Base-by-base conservation (phyloP, 1,140 invertebrate genomes). In the Drosophila oshimai region DNA sequence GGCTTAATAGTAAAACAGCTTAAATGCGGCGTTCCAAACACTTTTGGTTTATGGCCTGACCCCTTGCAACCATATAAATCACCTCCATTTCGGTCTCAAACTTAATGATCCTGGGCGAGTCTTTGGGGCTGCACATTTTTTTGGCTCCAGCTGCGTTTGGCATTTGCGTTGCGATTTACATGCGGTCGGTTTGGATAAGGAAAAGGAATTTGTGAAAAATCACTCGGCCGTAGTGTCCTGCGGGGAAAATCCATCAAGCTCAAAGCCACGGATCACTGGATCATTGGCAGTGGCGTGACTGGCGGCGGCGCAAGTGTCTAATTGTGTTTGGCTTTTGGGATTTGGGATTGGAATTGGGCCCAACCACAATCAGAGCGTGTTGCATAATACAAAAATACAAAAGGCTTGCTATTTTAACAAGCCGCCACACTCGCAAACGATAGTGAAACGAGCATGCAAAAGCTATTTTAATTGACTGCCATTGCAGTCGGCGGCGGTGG, bases 281-380 rank as follows among this genome's bases (percentile, higher is more conserved):
- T 76, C 64, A 71, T 60, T 67, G 45, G 49, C 37, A 42, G 31
- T 76, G 73, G 67, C 77, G 55, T 80, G 77, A 71, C 72, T 81
- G 73, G 42, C 74, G 73, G 42, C 74, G 86, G 74, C 60, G 75
- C 80, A 86, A 86, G 80, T 84, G 79, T 74, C 79, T 86, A 84
- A 84, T 86, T 84, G 74, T 86, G 34, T 79, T 84, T 74, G 34
- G 51, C 36, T 61, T 68, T 54, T n/a, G n/a, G 49, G 26, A 44
- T 60, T 74, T 60, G 41, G 31, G 47, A 39, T 54, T 62, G n/a
- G n/a, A n/a, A n/a, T 62, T 57, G 45, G n/a, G 36, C 17, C 42
- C 74, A 58, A 49, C 69, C 78, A 79, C 77, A 89, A 89, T 89
- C 77, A 89, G 84, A 89, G 84, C 84, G 84, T 89, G 84, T 89